Evolutionary conservation across 2,797 vertebrate genomes (phyloP).

Genomic region (Myioborus melanocephalus): DNA sequence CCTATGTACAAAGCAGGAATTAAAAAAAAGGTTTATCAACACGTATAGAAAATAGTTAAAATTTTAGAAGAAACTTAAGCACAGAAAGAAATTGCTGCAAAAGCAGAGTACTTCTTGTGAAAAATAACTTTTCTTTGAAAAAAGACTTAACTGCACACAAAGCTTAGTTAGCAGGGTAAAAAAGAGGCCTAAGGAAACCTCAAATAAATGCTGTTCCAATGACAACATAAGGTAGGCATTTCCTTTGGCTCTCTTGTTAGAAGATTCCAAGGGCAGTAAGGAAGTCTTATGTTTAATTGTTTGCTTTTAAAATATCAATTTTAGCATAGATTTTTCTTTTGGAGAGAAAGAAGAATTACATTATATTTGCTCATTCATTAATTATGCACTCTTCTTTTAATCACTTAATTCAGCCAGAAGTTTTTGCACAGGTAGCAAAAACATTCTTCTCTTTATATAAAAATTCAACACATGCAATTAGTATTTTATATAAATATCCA

Average conservation of each 20-base stretch:
- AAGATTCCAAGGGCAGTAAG: constrained; percentile 48
- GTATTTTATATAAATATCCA: not conserved
- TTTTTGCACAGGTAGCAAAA: not conserved
- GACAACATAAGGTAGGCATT: constrained; percentile 64
- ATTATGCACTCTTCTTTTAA: not conserved
- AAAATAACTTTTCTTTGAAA: not conserved
- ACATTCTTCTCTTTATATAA: not conserved
- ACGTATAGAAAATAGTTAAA: not conserved
- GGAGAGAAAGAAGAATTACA: not conserved
- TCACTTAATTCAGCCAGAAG: not conserved
- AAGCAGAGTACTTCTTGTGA: not conserved
- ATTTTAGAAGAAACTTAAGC: not conserved
- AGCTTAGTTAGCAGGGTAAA: constrained; percentile 9
- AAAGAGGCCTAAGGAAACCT: constrained; percentile 50
- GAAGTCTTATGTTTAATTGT: constrained; percentile 49
- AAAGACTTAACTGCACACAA: not conserved
- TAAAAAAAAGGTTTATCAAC: not conserved
- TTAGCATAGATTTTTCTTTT: not conserved
- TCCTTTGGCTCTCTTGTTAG: constrained; percentile 52
- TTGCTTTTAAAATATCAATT: constrained; percentile 11
- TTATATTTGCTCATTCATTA: not conserved
- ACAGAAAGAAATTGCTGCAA: not conserved
- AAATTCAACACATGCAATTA: not conserved
- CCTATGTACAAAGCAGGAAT: not conserved
- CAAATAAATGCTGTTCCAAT: constrained; percentile 59